Evolutionary conservation across 2,797 vertebrate genomes (phyloP), one percentile per base, ranked within the genome.

Genomic region (Hirundo rustica): DNA sequence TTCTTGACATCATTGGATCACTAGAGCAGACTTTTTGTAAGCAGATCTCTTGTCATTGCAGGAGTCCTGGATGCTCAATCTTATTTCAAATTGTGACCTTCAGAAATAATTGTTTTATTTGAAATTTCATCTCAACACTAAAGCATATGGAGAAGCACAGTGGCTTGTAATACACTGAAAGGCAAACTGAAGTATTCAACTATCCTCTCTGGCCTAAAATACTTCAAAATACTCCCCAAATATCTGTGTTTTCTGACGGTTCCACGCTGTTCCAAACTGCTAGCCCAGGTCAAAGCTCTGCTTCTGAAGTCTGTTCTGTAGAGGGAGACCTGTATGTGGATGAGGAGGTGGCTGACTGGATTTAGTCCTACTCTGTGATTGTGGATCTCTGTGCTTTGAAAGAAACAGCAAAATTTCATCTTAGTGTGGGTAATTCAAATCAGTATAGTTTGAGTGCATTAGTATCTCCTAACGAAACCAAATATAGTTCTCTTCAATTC

Each of bases 401-500:
- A 73, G 75, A 85, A 85, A 47, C 5, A 71, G 45, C 50, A 71
- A 40, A 79, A 87, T 73, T 86, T 85, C 47, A 57, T 60, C 36
- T 66, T 65, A 51, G 23, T 40, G 21, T 81, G 64, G n/a, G 19
- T 85, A 85, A 75, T 67, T 88, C 57, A 75, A 22, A 65, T 77
- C 44, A 64, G 26, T 53, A 16, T 25, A 34, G 55, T 84, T 86
- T 34, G 75, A 89, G 53, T 85, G 80, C 36, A 51, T 90, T 94
- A 70, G 74, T 89, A 47, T 91, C 66, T 90, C 68, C 78, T 86
- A 76, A 83, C 86, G 77, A 93, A 89, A 27, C 90, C 83, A 86
- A 83, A 93, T 92, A 83, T 57, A 89, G 86, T 87, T 95, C 75
- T 79, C 48, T 94, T 62, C 79, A 67, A 16, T 94, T 95, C 87